Evolutionary conservation across 2,113 vertebrate species (phyloP), one percentile per base, ranked within the genome.

Genomic region (Hippocampus comes): DNA sequence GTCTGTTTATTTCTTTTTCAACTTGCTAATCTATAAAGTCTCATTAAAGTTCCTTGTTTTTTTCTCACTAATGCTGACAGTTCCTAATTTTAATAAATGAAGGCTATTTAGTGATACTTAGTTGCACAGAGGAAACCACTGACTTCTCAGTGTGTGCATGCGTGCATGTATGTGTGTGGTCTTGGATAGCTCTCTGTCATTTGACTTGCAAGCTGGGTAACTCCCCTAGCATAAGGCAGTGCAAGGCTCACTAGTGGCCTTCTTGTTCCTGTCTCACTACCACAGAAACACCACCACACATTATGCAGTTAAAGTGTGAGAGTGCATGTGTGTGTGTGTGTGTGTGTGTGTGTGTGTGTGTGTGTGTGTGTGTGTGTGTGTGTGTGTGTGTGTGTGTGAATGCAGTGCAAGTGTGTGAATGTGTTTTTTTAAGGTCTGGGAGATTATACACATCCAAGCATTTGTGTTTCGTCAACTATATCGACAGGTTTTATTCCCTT

Each of bases 221-320:
- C 80, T 84, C 85, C 77, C 86, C 68, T 59, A 81, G 60, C 69
- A 87, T 82, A 88, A 84, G 83, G 83, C 82, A 74, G 68, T 79
- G 46, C 67, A 83, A 87, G 83, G 82, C 68, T 72, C 78, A 81
- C 78, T 68, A 74, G 78, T 73, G 75, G 5, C 79, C 78, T 69
- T 73, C 75, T 78, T 68, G 76, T 71, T 81, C 63, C 74, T 83
- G 74, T 78, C 82, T 86, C 85, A 83, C 88, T 86, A 83, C 86
- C 78, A 69, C 80, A 82, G 74, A 68, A 67, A 84, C 67, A 84
- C 76, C 77, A 70, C 46, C 41, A 73, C 74, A 71, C 53, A 34
- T 51, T 79, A 49, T 76, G 68, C 23, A 63, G 43, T 14, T 14
- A 3, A 46, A 51, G 41, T 23, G 64, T 57, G 53, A 70, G 60